Evolutionary conservation across 1,140 invertebrate genomes (phyloP), one percentile per base, ranked within the genome.

Genomic region (Drosophila kepulauana): DNA sequence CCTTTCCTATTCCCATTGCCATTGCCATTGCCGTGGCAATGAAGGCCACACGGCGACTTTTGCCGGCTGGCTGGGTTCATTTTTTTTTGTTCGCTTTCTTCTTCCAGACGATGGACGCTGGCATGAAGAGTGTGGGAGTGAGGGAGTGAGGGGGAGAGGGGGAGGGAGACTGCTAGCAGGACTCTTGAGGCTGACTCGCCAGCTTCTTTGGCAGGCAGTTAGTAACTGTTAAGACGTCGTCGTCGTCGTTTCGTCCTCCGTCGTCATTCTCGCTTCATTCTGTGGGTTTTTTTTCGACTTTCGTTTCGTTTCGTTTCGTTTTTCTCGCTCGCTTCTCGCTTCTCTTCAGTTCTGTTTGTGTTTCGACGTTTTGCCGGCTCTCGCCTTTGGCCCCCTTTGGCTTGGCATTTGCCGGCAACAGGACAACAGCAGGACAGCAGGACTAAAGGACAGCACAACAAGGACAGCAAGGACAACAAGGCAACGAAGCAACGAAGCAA

Each of bases 151-250:
- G 33, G 35, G 4, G 48, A 15, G 3, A 6, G 46, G 10, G 46
- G 15, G 38, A 45, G 11, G 5, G 11, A n/a, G 48, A 15, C 25
- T 20, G 20, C 20, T 2, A 38, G 30, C 46, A 62, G 48, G 43
- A 38, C 43, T 7, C 35, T 38, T 13, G 30, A n/a, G 7, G 15
- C 43, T 10, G 15, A 33, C 10, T 79, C 56, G 78, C 77, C 78
- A 91, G 71, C 79, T 57, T 82, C 84, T 86, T 89, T 30, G 75
- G 35, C 35, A 38, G 78, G 62, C 81, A 86, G 77, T 92, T 91
- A 92, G 91, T 92, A 82, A 86, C 81, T 86, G 84, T 81, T 92
- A 82, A 79, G 91, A 91, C 91, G 84, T 91, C 91, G 91, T 82
- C 75, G 78, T 71, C 82, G 79, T 66, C 58, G 49, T 61, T 25